Percentiles rank a stretch among this genome's conserved stretches.
phyloP scores from a whole-genome alignment of 1,140 invertebrate genomes.

The Lasaia peninsularis region DNA sequence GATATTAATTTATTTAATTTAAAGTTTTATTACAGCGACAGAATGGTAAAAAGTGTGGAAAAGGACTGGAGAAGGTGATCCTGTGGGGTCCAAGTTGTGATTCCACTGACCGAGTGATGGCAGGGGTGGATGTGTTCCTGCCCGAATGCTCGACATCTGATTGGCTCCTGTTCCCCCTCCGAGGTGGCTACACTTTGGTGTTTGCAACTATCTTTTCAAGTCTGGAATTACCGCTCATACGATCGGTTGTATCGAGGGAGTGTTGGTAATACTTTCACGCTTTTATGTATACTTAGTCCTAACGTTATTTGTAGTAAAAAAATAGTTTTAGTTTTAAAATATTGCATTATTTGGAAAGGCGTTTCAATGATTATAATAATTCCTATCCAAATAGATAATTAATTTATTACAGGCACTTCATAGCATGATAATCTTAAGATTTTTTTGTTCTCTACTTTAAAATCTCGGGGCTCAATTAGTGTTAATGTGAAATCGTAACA shows the following conservation, averaged over 20 bases:
- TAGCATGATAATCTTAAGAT: too few relatives aligned
- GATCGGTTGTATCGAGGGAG: constrained; percentile 34
- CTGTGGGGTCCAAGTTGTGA: constrained; percentile 45
- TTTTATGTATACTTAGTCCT: too few relatives aligned
- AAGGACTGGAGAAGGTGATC: constrained; percentile 28
- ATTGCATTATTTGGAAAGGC: too few relatives aligned
- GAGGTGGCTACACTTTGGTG: constrained; percentile 32
- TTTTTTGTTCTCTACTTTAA: too few relatives aligned
- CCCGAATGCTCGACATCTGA: constrained; percentile 31
- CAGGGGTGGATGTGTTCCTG: constrained; percentile 22
- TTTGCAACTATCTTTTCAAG: constrained; percentile 33
- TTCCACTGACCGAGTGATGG: constrained; percentile 36
- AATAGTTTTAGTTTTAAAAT: too few relatives aligned
- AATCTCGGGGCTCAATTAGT: too few relatives aligned
- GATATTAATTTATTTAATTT: too few relatives aligned
- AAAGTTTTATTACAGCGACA: constrained; percentile 7
- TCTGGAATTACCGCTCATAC: constrained; percentile 26
- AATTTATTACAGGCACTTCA: too few relatives aligned
- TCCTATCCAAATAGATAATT: too few relatives aligned
- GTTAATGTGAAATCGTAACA: too few relatives aligned
- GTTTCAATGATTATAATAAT: too few relatives aligned
- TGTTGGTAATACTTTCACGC: constrained; percentile 31
- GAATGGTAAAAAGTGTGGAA: constrained; percentile 16
- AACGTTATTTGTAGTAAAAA: too few relatives aligned
- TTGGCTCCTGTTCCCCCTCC: constrained; percentile 33